Evolutionary conservation across 2,797 vertebrate species (phyloP).

Genomic region (Ficedula albicollis): DNA sequence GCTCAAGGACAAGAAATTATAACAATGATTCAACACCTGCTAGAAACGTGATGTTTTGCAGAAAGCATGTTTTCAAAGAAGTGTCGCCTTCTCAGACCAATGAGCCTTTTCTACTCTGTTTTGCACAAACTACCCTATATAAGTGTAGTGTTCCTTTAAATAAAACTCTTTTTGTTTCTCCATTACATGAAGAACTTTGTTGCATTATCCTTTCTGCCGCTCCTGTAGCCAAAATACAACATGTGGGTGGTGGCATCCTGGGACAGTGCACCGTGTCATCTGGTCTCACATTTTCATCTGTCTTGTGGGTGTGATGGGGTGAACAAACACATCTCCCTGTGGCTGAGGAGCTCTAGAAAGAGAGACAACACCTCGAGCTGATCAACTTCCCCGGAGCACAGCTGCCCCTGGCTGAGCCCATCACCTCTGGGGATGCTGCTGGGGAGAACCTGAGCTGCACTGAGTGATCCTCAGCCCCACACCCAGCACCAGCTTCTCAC

Average conservation of each 20-base stretch:
- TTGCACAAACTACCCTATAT: no score
- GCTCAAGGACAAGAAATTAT: no score
- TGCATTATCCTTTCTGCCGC: no score
- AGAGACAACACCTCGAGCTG: accelerated
- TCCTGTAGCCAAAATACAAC: no score
- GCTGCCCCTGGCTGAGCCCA: not conserved
- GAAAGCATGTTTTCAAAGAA: no score
- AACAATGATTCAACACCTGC: no score
- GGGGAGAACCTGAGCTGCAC: not conserved
- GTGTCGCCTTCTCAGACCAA: no score
- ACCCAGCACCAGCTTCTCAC: not conserved
- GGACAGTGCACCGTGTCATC: accelerated
- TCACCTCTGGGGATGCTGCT: not conserved
- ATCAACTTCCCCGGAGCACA: not conserved
- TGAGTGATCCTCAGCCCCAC: not conserved
- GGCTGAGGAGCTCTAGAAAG: not conserved
- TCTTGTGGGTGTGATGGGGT: not conserved
- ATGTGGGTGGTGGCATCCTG: not conserved
- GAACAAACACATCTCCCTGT: not conserved
- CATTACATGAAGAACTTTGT: no score
- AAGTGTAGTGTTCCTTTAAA: no score
- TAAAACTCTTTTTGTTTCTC: no score
- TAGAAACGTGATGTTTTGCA: no score
- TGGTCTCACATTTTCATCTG: not conserved
- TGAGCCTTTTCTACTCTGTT: no score